These are phyloP conservation scores for Oncorhynchus mykiss DNA, from an alignment of 2,113 vertebrate species.

Conservation along the genomic window DNA sequence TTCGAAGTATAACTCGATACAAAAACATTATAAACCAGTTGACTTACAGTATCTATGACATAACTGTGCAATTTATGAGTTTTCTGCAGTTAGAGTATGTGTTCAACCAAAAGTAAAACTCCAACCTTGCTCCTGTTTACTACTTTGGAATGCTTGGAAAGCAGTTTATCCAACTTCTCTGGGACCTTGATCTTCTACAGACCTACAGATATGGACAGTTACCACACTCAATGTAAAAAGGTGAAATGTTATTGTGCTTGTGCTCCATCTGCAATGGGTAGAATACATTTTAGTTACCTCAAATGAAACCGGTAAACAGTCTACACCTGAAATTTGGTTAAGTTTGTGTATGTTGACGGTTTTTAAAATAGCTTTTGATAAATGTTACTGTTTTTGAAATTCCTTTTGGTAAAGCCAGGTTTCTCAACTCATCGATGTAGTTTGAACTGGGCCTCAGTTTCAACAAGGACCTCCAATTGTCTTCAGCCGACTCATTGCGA, in stretches of 20 bases:
- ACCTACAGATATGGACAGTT: neutral
- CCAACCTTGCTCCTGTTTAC: neutral
- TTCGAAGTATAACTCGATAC: neutral
- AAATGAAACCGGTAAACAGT: neutral
- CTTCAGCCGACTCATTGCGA: conserved; percentile 47
- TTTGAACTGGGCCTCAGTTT: conserved; percentile 1
- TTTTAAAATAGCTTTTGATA: neutral
- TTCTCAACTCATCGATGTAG: neutral
- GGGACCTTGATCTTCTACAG: neutral
- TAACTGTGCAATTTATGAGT: neutral
- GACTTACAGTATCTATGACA: neutral
- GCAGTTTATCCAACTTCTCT: neutral
- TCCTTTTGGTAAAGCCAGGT: conserved; percentile 11
- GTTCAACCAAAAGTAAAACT: neutral
- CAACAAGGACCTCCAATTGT: conserved; percentile 18
- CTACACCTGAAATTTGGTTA: neutral
- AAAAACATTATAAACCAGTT: neutral
- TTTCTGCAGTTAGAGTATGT: neutral
- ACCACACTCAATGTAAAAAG: neutral
- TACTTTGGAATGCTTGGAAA: neutral
- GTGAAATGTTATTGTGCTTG: neutral
- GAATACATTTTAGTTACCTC: neutral
- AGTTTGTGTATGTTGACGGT: neutral
- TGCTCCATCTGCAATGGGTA: neutral
- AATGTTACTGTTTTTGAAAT: too few species aligned